phyloP scores from a whole-genome alignment of 2,888 invertebrate species.

The Andrena bucephala region DNA sequence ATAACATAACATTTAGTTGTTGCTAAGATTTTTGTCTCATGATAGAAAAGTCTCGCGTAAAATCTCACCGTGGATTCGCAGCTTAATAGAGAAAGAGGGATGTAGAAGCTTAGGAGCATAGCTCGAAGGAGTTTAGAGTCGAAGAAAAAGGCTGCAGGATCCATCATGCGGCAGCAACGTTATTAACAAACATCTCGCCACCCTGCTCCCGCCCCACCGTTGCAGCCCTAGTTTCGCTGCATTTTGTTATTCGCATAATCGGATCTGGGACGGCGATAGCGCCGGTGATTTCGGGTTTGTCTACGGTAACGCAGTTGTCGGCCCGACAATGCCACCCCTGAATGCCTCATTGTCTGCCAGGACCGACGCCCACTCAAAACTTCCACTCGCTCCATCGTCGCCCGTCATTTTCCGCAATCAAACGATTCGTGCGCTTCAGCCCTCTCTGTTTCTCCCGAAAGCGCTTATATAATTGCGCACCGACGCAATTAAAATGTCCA shows the following conservation, averaged over 20 bases:
- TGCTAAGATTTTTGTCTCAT: too few relatives aligned
- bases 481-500: conserved; percentile 72
- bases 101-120: not conserved
- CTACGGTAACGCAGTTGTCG: conserved; percentile 83
- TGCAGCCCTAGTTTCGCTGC: conserved; percentile 46
- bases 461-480: conserved; percentile 63
- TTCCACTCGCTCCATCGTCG: conserved; percentile 77
- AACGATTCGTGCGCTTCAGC: conserved; percentile 73
- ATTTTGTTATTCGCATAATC: conserved; percentile 82
- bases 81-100: not conserved
- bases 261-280: conserved; percentile 80
- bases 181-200: conserved; percentile 60
- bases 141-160: conserved; percentile 26
- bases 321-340: conserved; percentile 77
- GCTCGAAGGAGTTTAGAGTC: not conserved
- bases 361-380: conserved; percentile 81
- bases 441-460: conserved; percentile 53
- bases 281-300: conserved; percentile 84
- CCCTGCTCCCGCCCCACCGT: conserved; percentile 15
- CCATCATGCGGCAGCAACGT: conserved; percentile 43
- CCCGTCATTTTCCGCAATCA: conserved; percentile 80
- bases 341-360: conserved; percentile 82
- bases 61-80: too few relatives aligned
- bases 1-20: too few relatives aligned
- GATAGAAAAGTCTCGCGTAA: too few relatives aligned